Base-by-base conservation (phyloP, 2,888 invertebrate genomes). In the Leptopilina drosophilae region DNA sequence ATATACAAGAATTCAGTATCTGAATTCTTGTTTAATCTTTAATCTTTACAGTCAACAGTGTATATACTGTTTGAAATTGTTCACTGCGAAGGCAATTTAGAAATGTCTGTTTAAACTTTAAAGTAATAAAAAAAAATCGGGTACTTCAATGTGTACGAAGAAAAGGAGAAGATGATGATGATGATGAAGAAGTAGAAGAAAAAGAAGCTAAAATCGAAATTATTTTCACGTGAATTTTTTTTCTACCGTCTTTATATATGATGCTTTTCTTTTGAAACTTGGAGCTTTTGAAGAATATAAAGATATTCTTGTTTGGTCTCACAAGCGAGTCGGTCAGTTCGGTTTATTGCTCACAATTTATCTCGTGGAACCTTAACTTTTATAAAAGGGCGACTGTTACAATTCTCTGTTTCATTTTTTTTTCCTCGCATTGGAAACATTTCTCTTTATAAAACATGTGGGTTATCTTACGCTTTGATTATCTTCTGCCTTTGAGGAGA, bases 301-400 rank as follows among this genome's bases (percentile, higher is more conserved):
- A 62, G 62, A 62, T 20, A 62, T 62, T 62, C 20, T 62, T 62
- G 62, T 62, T 62, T 62, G 4, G 9, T 4, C 49, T 12, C 49
- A 49, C 20, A 15, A 20, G n/a, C 20, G 15, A n/a, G 59, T 59
- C 59, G 59, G 59, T 59, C 62, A 62, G 49, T 62, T 62, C 15
- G 8, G 42, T 42, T 20, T 62, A 62, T 15, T 59, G 59, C 62
- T n/a, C 49, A 42, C 42, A 59, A n/a, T 59, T 59, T n/a, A 59
- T 59, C 62, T 20, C 62, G 62, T 62, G 59, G 59, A n/a, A 59
- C 59, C 12, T 59, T 8, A n/a, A 59, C 7, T 20, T 62, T 62
- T 62, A 62, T 62, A 62, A 62, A 62, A 62, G 62, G 62, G 62
- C 20, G 8, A 62, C 62, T 62, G 62, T 62, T 62, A 62, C 33